Conservation (phyloP, 2,888 invertebrate species). For the Eupithecia vulgata region DNA sequence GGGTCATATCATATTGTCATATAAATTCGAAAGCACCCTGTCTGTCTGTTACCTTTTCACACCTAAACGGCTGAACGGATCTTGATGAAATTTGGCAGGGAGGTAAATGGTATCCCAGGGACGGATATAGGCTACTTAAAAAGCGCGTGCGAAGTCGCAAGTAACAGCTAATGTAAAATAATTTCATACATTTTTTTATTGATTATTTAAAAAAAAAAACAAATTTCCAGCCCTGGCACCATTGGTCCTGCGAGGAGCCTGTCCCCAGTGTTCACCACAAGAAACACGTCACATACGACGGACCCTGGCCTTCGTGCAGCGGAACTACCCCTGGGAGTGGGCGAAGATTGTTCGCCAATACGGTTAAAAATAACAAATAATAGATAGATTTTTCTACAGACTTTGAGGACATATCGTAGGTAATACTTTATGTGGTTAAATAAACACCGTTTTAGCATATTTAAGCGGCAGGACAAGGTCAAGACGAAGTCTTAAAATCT, state of each 20-base stretch:
- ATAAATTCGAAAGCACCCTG: no score
- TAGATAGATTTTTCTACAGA: background rate
- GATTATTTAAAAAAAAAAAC: background rate
- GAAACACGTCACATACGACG: constrained; percentile 88
- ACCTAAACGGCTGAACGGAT: no score
- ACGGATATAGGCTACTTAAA: no score
- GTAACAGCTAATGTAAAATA: no score
- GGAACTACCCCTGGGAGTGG: constrained; percentile 91
- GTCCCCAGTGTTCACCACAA: constrained; percentile 87
- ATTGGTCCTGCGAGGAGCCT: constrained; percentile 88
- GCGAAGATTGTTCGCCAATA: constrained; percentile 88
- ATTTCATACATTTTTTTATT: no score
- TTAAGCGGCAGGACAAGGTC: background rate
- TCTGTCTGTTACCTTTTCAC: no score
- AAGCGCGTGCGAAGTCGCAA: no score
- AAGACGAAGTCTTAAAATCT: background rate
- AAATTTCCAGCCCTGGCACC: constrained; percentile 87
- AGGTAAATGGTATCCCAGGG: no score
- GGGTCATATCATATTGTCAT: no score
- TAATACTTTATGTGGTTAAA: background rate
- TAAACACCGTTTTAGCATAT: background rate
- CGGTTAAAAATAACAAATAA: constrained; percentile 62
- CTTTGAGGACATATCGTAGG: background rate
- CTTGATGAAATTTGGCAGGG: no score
- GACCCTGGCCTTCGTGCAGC: constrained; percentile 89